Evolutionary conservation across 2,797 vertebrate species (phyloP).

Genomic region (Sebastes itinus): DNA sequence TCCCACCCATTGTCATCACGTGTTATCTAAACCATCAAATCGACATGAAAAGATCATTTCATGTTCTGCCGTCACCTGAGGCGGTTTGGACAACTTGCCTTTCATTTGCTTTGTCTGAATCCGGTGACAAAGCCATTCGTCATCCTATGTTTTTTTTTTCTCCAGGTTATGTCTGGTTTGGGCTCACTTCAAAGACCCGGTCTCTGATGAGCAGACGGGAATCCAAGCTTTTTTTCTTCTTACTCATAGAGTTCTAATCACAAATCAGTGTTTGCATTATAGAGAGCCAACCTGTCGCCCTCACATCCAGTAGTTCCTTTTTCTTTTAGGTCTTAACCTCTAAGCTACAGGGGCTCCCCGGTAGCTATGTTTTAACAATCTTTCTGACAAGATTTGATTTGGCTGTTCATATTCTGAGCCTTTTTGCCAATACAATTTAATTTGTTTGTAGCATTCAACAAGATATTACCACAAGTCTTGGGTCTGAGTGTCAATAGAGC

Average conservation of each 20-base stretch:
- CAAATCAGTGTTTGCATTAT: constrained; percentile 24
- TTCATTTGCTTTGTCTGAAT: constrained; percentile 51
- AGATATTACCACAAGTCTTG: background rate
- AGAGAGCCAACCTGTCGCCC: background rate
- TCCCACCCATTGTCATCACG: constrained; percentile 40
- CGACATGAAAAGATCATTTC: constrained; percentile 65
- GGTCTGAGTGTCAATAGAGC: background rate
- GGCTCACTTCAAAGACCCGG: constrained; percentile 35
- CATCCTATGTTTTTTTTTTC: constrained; percentile 7
- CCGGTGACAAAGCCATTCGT: constrained; percentile 41
- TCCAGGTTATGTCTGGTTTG: constrained; percentile 28
- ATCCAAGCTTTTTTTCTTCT: background rate
- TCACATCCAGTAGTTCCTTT: background rate
- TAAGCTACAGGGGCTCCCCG: background rate
- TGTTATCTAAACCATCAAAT: constrained; percentile 65
- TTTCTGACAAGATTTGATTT: background rate
- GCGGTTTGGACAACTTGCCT: constrained; percentile 31
- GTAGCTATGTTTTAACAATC: background rate
- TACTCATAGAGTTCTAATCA: constrained; percentile 18
- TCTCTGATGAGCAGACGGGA: constrained; percentile 1
- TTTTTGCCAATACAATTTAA: background rate
- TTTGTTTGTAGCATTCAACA: background rate
- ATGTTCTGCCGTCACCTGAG: constrained; percentile 41
- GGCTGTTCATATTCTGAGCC: background rate
- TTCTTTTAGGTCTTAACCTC: background rate